Evolutionary conservation across 1,140 invertebrate genomes (phyloP), one percentile per base, ranked within the genome.

Genomic region (Macrobrachium nipponense): DNA sequence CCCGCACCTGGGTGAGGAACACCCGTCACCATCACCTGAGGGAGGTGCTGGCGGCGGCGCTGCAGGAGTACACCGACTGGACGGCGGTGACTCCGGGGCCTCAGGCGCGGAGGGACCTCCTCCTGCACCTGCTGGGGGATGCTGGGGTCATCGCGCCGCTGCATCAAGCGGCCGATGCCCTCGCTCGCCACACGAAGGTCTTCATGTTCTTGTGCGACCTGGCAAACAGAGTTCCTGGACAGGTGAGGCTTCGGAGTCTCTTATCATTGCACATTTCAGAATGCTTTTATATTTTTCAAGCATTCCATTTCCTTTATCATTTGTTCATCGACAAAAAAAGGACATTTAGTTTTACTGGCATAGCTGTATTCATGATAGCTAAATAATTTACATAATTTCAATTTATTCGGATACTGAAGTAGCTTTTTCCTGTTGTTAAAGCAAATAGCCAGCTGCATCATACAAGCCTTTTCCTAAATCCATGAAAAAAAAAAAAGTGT

Each of bases 51-150:
- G 93, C 93, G 64, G 93, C 93, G 82, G 94, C 95, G 76, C 91
- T 95, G 77, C 93, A 94, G 89, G 94, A 95, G 92, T 96, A 94
- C 91, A 94, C 92, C 64, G 90, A 91, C 86, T 91, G 91, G 91
- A 90, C 89, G 18, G 82, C 89, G 23, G 82, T 89, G 17, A 79
- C 81, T 0, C 89, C 89, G 23, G 88, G 90, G 89, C 91, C 89
- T 90, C 91, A 90, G 90, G 92, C 90, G 92, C 88, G 89, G 18
- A 70, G 90, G 17, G 88, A 89, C 80, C 79, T 84, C 3, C 62
- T 89, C 15, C 72, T 89, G 10, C 81, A 89, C 23, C 86, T 89
- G 64, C 79, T 89, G 44, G 81, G 88, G 4, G 88, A 89, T 81
- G 77, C 88, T 0, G 86, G 82, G 23, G 72, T 87, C 18, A 86